Base-by-base conservation (phyloP, 2,113 vertebrate species). In the Tylochromis polylepis region DNA sequence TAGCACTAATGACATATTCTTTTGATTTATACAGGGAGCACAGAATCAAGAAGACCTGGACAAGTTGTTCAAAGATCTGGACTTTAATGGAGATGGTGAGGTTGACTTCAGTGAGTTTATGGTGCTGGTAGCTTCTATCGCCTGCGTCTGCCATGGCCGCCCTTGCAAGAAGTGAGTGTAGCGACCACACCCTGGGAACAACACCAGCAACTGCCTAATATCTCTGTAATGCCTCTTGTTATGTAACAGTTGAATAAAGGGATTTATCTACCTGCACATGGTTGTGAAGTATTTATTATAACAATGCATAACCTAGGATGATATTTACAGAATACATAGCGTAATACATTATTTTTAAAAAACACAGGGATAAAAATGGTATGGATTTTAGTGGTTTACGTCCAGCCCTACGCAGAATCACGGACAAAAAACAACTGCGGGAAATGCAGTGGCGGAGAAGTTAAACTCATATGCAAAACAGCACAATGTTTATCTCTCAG, bases 51-150 rank as follows among this genome's bases (percentile, higher is more conserved):
- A 24, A 0, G 79, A 90, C 1, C 89, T 95, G 46, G 94, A 96
- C 12, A 91, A 93, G 65, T 51, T 96, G 56, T 62, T 97, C 83
- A 94, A 95, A 79, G 82, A 92, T 38, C 91, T 97, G 88, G 96
- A 97, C 15, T 79, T 93, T 10, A 94, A 96, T 0, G 88, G 94
- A 0, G 96, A 97, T 55, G 81, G 80, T 0, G 83, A 96, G 86
- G 91, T 97, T 31, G 96, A 97, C 93, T 97, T 97, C 95, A 94
- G 12, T 1, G 96, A 97, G 90, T 97, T 96, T 81, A 27, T 97
- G 4, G 79, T 94, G 58, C 84, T 96, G 5, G 91, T 97, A 14
- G 92, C 95, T 8, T 20, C 86, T 2, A 60, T 97, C 31, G 93
- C 94, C 14, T 93, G 90, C 2, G 85, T 91, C 85, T 96, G 93